Base-by-base conservation (phyloP, 2,113 vertebrate genomes). In the Mola mola region DNA sequence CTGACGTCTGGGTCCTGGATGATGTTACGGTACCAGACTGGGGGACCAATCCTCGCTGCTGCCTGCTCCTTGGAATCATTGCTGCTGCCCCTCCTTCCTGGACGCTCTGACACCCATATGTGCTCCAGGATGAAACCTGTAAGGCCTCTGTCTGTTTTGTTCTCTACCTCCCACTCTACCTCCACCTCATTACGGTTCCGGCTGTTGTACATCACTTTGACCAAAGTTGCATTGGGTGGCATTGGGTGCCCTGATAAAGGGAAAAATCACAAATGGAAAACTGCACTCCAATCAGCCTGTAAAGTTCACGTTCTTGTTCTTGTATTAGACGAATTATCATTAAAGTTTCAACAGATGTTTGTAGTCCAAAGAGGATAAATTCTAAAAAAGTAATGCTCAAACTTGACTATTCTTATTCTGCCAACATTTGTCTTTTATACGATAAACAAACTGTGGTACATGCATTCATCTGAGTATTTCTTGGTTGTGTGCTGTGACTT, bases 161-260 rank as follows among this genome's bases (percentile, higher is more conserved):
- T 89, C 6, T 88, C 44, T 0, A 91, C 82, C 46, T 83, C 68
- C 96, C 96, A 96, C 34, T 94, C 92, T 76, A 98, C 50, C 53
- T 93, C 91, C 82, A 97, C 95, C 82, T 96, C 93, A 0, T 87
- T 93, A 21, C 92, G 89, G 0, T 89, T 86, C 3, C 76, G 89
- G 6, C 86, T 90, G 51, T 89, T 95, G 67, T 93, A 93, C 58
- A 87, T 77, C 6, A 85, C 85, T 62, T 58, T 93, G 84, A 90
- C 89, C 78, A 97, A 93, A 50, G 93, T 95, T 20, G 93, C 93
- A 0, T 97, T 96, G 33, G 95, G 95, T 0, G 95, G 94, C 33
- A 91, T 89, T 0, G 95, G 95, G 70, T 97, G 86, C 13, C 91
- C 95, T 96, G 68, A 44, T 1, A 4, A 13, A 29, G 0, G 42